These are phyloP conservation scores for Bombus cullumanus DNA, from an alignment of 1,140 invertebrate species.

Conservation along the genomic window DNA sequence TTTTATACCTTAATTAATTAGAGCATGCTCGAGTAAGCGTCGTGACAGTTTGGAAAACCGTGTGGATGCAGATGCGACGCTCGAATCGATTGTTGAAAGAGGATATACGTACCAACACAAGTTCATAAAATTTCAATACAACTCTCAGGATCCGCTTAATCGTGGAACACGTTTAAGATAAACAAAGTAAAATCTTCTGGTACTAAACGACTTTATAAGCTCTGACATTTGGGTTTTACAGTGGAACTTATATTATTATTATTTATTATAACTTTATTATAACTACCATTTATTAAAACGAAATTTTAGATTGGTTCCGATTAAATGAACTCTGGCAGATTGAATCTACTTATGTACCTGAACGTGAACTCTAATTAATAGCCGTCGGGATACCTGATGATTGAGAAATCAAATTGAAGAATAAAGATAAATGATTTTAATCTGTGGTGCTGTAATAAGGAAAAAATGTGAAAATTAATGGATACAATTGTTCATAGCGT, in stretches of 20 bases:
- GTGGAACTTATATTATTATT: too few relatives aligned
- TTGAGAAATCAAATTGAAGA: not conserved
- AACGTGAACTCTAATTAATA: not conserved
- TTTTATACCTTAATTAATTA: constrained; percentile 42
- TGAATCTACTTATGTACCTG: not conserved
- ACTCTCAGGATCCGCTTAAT: not conserved
- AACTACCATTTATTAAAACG: too few relatives aligned
- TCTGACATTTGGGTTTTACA: too few relatives aligned
- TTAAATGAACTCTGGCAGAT: too few relatives aligned
- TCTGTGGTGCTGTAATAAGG: not conserved
- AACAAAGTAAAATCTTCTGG: not conserved
- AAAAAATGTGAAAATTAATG: not conserved
- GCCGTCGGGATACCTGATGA: not conserved
- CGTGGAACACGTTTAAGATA: too few relatives aligned
- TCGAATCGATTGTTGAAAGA: not conserved
- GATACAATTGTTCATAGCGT: not conserved
- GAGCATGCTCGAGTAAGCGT: not conserved
- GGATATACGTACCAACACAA: not conserved
- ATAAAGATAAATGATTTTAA: not conserved
- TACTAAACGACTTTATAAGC: not conserved
- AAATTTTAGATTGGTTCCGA: too few relatives aligned
- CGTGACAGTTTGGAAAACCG: constrained; percentile 4
- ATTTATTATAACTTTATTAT: too few relatives aligned
- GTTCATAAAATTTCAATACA: constrained; percentile 8
- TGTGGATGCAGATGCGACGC: not conserved